Base-by-base conservation (phyloP, 2,113 vertebrate genomes). In the Chiloscyllium plagiosum region DNA sequence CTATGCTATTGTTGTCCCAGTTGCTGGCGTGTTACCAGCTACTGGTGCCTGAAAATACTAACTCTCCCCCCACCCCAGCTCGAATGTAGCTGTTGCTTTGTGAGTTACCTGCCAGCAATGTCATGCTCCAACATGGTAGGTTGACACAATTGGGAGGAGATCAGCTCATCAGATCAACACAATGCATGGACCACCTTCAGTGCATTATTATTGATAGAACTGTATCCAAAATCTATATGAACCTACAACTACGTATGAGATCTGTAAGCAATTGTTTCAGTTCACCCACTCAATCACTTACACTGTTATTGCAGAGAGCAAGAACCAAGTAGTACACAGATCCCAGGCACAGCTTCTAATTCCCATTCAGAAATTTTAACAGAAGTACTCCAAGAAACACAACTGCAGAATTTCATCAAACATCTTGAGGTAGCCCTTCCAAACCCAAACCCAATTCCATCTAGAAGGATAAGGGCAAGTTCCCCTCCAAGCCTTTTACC, bases 321-420 rank as follows among this genome's bases (percentile, higher is more conserved):
- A n/a, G 56, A 90, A 61, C 50, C 6, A 29, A 90, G 56, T 65
- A 52, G 29, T 29, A 12, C 29, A n/a, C 87, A 65, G 56, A 61
- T 65, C 29, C 29, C 56, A 65, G n/a, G 56, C 4, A 65, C 33
- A 56, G 87, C 42, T 90, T 90, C 29, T 65, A 90, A 65, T 56
- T 29, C 65, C 87, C n/a, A 4, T 90, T 90, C 33, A 52, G n/a
- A 15, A 4, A 90, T 90, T 90, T 52, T 65, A 29, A 90, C 65
- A 90, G 87, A 90, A 90, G 56, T 90, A 90, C 87, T 90, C 52
- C 56, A 61, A 90, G 52, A n/a, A 90, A n/a, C 4, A n/a, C 56
- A 29, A 10, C 56, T 61, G 56, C 56, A 61, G 56, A 61, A 61
- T 61, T 61, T 61, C 56, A 61, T 10, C 56, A 61, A 61, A 61